Conservation (phyloP, 2,113 vertebrate genomes). For the rat (Rattus norvegicus) region GRCr8 NC_086039.1:157131501-157132000, state of each 20-base stretch:
- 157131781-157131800: not conserved
- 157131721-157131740: not conserved
- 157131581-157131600: too few species aligned
- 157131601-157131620: too few species aligned
- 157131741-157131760: not conserved
- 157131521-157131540: not conserved
- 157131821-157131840: conserved; percentile 81
- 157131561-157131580: not conserved
- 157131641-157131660: too few species aligned
- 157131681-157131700: not conserved
- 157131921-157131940: conserved; percentile 90
- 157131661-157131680: too few species aligned
- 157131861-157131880: conserved; percentile 93
- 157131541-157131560: not conserved
- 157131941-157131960: conserved; percentile 90
- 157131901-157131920: conserved; percentile 94
- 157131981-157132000: not conserved
- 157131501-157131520: not conserved
- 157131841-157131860: conserved; percentile 93
- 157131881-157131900: conserved; percentile 93
- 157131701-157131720: not conserved
- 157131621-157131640: too few species aligned
- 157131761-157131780: not conserved
- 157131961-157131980: conserved; percentile 88
- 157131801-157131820: not conserved